A percentile compares a stretch with the other conserved stretches of the same genome.
These are phyloP conservation scores for Acanthurus leucopareius DNA, from an alignment of 2,797 vertebrate species.

Conservation along the genomic window DNA sequence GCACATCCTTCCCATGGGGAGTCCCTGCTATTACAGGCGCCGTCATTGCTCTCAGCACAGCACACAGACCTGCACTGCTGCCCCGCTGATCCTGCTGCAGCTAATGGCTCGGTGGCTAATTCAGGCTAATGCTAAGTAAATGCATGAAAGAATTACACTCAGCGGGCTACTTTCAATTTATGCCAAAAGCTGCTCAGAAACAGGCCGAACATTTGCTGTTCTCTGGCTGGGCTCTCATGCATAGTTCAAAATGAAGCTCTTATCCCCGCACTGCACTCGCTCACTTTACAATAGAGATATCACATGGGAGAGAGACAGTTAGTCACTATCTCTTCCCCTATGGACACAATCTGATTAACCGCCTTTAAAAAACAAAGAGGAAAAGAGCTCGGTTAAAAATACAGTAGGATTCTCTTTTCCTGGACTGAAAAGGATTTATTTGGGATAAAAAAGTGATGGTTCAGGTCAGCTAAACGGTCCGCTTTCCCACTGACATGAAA, in stretches of 20 bases:
- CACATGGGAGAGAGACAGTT: constrained; percentile 35
- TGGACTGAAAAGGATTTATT: constrained; percentile 45
- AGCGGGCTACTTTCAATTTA: constrained; percentile 3
- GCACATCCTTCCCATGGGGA: constrained; percentile 63
- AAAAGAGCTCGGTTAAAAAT: constrained; percentile 57
- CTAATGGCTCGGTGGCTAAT: constrained; percentile 40
- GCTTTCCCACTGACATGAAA: constrained; percentile 44
- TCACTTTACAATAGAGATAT: constrained; percentile 38
- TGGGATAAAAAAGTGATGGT: constrained; percentile 19
- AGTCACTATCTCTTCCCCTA: constrained; percentile 42
- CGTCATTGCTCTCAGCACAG: constrained; percentile 46
- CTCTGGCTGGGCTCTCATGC: constrained; percentile 17
- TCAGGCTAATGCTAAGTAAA: constrained; percentile 40
- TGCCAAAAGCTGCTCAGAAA: constrained; percentile 40
- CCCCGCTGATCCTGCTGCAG: constrained; percentile 39
- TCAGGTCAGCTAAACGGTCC: constrained; percentile 32
- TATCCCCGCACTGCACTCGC: constrained; percentile 35
- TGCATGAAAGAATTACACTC: constrained; percentile 30
- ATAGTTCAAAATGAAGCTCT: constrained; percentile 28
- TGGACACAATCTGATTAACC: constrained; percentile 70
- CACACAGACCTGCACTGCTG: constrained; percentile 43
- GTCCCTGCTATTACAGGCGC: constrained; percentile 67
- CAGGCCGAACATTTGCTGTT: constrained; percentile 37
- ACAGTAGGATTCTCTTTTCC: constrained; percentile 44
- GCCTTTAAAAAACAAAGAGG: constrained; percentile 48